phyloP scores from a whole-genome alignment of 2,113 vertebrate species.

The Haliaeetus leucogaster region DNA sequence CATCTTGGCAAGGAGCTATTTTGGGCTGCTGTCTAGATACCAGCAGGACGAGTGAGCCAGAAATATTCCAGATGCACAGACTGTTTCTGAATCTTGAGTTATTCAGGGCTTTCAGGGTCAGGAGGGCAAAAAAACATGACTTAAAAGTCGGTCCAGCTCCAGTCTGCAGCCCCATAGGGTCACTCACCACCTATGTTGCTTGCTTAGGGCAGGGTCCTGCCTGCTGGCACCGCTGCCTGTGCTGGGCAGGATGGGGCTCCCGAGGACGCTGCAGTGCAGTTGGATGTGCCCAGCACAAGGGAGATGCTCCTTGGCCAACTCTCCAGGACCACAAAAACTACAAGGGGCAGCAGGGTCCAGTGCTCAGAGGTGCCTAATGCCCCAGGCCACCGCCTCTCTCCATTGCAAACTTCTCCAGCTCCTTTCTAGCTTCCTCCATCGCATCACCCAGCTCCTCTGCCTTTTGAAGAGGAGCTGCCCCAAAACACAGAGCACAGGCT shows the following conservation, averaged over 20 bases:
- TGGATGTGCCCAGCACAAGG: no score
- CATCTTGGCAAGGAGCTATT: not conserved
- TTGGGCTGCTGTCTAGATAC: not conserved
- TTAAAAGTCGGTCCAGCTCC: not conserved
- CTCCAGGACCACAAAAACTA: not conserved
- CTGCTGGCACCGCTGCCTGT: rapidly evolving
- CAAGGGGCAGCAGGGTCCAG: not conserved
- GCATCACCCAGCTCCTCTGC: not conserved
- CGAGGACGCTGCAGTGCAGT: rapidly evolving
- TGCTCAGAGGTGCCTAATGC: not conserved
- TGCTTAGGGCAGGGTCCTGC: not conserved
- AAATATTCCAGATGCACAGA: not conserved
- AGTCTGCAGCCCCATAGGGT: not conserved
- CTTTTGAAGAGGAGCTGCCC: not conserved
- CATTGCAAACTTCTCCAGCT: not conserved
- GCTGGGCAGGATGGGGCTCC: not conserved
- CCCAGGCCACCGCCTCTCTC: not conserved
- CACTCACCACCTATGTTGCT: not conserved
- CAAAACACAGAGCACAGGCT: rapidly evolving
- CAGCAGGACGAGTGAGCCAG: not conserved
- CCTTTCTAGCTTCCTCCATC: no score
- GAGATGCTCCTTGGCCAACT: not conserved
- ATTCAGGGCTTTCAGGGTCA: not conserved
- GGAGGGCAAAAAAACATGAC: not conserved
- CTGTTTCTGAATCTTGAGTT: not conserved